Evolutionary conservation across 1,140 invertebrate species (phyloP).

Genomic region (Ericerus pela): DNA sequence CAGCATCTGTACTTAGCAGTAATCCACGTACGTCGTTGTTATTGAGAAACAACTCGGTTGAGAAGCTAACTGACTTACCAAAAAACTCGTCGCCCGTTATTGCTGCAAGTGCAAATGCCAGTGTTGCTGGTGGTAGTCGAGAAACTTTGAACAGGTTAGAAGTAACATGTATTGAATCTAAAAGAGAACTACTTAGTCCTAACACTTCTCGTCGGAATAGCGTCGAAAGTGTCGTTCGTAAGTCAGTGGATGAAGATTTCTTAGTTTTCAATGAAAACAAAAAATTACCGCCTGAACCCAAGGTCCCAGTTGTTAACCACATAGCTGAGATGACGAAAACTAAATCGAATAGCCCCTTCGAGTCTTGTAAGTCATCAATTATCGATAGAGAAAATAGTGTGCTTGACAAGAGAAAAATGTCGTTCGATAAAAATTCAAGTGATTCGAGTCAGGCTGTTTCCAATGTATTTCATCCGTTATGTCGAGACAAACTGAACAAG

Average conservation of each 20-base stretch:
- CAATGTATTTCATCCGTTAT: neutral
- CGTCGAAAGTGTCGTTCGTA: neutral
- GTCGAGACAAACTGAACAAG: neutral
- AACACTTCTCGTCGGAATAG: neutral
- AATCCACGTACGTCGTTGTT: neutral
- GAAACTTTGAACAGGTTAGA: constrained; percentile 2
- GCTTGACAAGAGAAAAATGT: constrained; percentile 1
- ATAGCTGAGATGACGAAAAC: too few species aligned
- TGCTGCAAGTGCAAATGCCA: too few species aligned
- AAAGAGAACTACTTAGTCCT: neutral
- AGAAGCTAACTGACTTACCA: constrained; percentile 10
- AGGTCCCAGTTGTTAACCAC: too few species aligned
- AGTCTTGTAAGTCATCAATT: too few species aligned
- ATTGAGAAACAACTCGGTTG: constrained; percentile 6
- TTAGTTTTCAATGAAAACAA: too few species aligned
- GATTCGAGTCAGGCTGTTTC: neutral
- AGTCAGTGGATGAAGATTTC: neutral
- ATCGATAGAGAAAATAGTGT: constrained; percentile 1
- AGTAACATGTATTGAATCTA: neutral
- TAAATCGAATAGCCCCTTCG: too few species aligned
- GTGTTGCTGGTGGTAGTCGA: too few species aligned
- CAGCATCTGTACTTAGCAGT: neutral
- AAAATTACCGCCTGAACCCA: too few species aligned
- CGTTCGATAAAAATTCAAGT: neutral
- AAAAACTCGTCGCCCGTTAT: neutral